Evolutionary conservation across 2,888 invertebrate genomes (phyloP).

Genomic region (Lutraria lutraria): DNA sequence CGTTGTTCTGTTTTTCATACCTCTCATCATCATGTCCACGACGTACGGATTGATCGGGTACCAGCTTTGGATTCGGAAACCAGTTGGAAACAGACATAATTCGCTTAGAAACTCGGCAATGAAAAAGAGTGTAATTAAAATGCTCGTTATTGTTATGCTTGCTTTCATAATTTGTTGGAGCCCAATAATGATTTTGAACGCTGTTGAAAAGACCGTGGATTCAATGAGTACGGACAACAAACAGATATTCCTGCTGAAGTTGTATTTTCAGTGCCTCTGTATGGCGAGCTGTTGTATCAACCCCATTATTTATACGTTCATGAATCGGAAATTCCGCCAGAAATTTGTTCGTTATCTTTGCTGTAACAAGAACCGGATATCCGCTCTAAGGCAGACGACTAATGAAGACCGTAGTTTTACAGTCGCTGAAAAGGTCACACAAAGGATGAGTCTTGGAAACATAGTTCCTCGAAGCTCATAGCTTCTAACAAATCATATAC

Average conservation of each 20-base stretch:
- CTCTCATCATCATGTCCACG: conserved; percentile 72
- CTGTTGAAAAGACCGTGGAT: conserved; percentile 46
- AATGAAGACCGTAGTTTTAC: neutral
- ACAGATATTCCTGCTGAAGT: conserved; percentile 57
- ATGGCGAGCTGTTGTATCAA: conserved; percentile 79
- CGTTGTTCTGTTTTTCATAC: conserved; percentile 73
- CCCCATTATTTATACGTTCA: conserved; percentile 79
- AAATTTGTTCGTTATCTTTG: conserved; percentile 62
- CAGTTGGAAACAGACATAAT: conserved; percentile 62
- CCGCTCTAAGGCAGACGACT: neutral
- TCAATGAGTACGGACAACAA: conserved; percentile 25
- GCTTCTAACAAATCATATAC: too few species aligned
- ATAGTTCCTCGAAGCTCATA: conserved; percentile 33
- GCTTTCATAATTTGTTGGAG: conserved; percentile 78
- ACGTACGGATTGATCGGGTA: conserved; percentile 77
- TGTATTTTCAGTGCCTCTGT: conserved; percentile 77
- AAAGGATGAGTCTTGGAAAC: conserved; percentile 42
- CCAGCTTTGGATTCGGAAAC: conserved; percentile 75
- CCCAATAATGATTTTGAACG: conserved; percentile 75
- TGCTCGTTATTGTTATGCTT: conserved; percentile 78
- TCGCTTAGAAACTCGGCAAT: conserved; percentile 71
- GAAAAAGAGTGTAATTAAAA: conserved; percentile 79
- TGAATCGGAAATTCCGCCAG: conserved; percentile 77
- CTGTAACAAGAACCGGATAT: conserved; percentile 54
- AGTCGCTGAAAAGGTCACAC: neutral